Base-by-base conservation (phyloP, 2,888 invertebrate species). In the Dichetophora obliterata region DNA sequence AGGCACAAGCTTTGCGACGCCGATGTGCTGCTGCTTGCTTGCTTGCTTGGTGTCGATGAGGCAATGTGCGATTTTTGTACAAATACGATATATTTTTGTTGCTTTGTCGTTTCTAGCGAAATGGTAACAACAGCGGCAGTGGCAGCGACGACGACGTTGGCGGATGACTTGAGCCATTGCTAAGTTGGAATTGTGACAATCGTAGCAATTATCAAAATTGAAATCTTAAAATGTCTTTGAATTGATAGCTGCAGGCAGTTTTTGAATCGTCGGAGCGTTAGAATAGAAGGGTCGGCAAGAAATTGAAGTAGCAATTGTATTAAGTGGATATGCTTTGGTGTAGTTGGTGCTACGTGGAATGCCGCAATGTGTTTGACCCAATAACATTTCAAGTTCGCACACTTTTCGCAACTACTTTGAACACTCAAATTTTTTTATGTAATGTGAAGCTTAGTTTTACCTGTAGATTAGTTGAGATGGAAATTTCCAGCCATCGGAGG, bases 121-220 rank as follows among this genome's bases (percentile, higher is more conserved):
- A 54, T 66, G 54, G 31, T 70, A 48, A 8, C 43, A 61, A 43
- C 50, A 31, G 61, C 61, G 16, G 48, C 54, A 71, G 43, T 37
- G 37, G 16, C 19, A 34, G 19, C 9, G 65, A 3, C 4, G 16
- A 5, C n/a, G 37, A 65, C 14, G 52, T n/a, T 16, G 19, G 11
- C 72, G 8, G 48, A 54, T 37, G 19, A 24, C 54, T 68, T 24
- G 22, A 65, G n/a, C 16, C 9, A 43, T 22, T 57, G 57, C 66
- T 75, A 22, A 22, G 50, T 57, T 75, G 68, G 48, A 75, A 76
- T 63, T 75, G 77, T 77, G 69, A 75, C 77, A 80, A 80, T 63
- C 75, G 68, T 52, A 72, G 73, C 80, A 79, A 80, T 80, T 79
- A 80, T 79, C 80, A 79, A 76, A 80, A 79, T 79, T 77, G 79